A percentile compares a stretch with the other conserved stretches of the same genome.
Evolutionary conservation across 2,797 vertebrate species (phyloP).

Genomic region (Luscinia megarhynchos): DNA sequence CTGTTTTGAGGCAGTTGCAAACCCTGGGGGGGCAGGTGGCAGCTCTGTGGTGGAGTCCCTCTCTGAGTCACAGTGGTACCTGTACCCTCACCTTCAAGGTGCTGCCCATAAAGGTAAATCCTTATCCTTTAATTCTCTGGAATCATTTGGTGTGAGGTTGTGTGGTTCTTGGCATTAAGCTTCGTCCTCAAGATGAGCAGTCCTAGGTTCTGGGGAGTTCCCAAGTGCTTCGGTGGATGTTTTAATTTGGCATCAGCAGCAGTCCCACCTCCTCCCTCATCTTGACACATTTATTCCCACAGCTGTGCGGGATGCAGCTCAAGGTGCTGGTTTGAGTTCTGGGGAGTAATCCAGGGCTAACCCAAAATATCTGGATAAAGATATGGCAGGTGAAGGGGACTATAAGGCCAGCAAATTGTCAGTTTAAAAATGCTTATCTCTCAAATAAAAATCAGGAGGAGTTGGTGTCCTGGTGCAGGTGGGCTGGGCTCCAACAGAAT

Average conservation of each 20-base stretch:
- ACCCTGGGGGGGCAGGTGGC: background rate
- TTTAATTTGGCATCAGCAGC: background rate
- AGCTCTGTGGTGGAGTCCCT: background rate
- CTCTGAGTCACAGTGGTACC: background rate
- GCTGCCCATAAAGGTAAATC: constrained; percentile 6
- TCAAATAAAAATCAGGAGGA: background rate
- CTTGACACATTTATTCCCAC: background rate
- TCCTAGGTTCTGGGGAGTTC: background rate
- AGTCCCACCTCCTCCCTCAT: background rate
- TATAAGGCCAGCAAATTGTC: background rate
- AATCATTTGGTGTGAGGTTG: background rate
- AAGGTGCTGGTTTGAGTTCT: background rate
- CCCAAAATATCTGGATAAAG: background rate
- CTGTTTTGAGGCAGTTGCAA: background rate
- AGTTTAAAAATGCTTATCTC: background rate
- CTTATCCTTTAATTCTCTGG: constrained; percentile 36
- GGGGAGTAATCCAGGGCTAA: background rate
- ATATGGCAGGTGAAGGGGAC: background rate
- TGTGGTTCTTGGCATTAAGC: background rate
- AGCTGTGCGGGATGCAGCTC: background rate
- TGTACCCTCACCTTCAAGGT: background rate
- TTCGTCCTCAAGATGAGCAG: background rate
- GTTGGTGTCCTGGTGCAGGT: background rate
- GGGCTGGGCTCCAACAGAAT: background rate
- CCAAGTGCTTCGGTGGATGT: background rate